These are phyloP conservation scores for Cactoblastis cactorum DNA, from an alignment of 2,888 invertebrate species.

Conservation along the genomic window DNA sequence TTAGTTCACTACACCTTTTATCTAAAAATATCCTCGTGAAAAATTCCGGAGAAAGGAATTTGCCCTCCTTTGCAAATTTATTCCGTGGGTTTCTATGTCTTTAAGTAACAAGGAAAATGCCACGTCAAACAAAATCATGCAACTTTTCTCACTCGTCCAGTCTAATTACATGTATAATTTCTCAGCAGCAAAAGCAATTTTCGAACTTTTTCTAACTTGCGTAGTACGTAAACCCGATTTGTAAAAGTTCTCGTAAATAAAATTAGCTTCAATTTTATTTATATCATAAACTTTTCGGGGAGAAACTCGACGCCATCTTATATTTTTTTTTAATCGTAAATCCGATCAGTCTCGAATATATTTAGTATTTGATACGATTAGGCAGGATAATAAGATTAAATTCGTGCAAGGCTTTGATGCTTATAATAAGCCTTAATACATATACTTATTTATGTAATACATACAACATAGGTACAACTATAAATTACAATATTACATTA, in stretches of 20 bases:
- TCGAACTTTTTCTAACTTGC: not conserved
- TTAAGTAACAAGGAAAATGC: not conserved
- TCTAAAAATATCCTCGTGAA: no score
- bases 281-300: not conserved
- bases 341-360: not conserved
- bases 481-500: no score
- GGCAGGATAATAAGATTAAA: no score
- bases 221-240: conserved; percentile 1
- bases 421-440: no score
- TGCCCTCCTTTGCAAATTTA: no score
- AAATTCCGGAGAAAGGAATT: no score
- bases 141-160: not conserved
- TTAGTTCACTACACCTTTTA: no score
- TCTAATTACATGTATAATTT: not conserved
- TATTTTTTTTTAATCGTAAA: not conserved
- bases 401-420: no score
- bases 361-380: no score
- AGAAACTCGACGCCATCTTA: not conserved
- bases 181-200: not conserved
- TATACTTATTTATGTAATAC: no score
- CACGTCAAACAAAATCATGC: not conserved
- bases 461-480: no score
- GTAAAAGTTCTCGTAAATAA: conserved; percentile 1
- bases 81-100: no score
- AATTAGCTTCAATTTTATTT: conserved; percentile 10